A percentile compares a stretch with the other conserved stretches of the same genome.
phyloP scores from a whole-genome alignment of 2,888 invertebrate species.

The Holacanthella duospinosa region DNA sequence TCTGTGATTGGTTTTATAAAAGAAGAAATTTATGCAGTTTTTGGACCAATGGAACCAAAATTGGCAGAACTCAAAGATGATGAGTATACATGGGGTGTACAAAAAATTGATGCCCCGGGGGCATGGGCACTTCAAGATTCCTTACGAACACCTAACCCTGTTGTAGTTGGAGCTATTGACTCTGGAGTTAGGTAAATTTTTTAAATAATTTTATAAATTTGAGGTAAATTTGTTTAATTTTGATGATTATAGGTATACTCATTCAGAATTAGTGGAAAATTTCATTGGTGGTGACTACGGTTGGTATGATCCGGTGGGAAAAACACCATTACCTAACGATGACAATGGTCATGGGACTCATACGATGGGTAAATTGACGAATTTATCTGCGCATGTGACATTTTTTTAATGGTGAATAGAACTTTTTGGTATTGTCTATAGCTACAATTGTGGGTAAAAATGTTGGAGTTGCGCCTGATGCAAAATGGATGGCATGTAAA shows the following conservation, averaged over 20 bases:
- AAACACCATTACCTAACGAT: slow-evolving; percentile 10
- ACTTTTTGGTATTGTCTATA: neutral
- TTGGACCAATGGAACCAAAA: neutral
- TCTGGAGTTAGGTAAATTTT: slow-evolving; percentile 14
- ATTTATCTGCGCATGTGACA: no score
- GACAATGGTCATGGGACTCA: slow-evolving; percentile 19
- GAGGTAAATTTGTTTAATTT: slow-evolving; percentile 10
- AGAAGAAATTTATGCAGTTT: neutral
- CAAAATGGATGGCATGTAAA: neutral
- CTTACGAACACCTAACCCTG: neutral
- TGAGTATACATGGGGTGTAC: slow-evolving; percentile 14
- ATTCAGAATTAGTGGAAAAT: neutral
- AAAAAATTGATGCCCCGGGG: slow-evolving; percentile 14
- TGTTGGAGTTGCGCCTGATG: neutral
- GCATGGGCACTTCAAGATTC: slow-evolving; percentile 6
- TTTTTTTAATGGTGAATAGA: no score
- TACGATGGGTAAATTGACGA: slow-evolving; percentile 9
- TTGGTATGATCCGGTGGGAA: slow-evolving; percentile 12
- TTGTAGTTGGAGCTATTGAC: slow-evolving; percentile 13
- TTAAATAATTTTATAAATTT: neutral
- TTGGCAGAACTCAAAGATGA: neutral
- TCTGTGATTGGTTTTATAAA: neutral
- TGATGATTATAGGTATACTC: neutral
- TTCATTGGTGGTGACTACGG: slow-evolving; percentile 8
- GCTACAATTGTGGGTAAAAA: neutral